Conservation (phyloP, 2,888 invertebrate species). For the Odiellus spinosus region DNA sequence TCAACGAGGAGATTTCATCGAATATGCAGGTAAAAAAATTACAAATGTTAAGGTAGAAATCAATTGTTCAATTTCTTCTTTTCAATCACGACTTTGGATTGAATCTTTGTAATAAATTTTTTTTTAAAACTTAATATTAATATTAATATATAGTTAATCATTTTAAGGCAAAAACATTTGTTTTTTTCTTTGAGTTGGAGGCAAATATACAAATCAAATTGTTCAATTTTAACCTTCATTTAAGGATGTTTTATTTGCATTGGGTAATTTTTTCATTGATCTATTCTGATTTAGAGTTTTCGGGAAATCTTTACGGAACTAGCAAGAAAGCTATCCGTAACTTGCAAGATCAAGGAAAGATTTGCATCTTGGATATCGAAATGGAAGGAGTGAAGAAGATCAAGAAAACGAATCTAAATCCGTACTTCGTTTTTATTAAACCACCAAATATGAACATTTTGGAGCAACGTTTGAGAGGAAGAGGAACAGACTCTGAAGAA, state of each 20-base stretch:
- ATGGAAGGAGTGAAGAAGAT: conserved; percentile 85
- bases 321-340: conserved; percentile 71
- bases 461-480: conserved; percentile 37
- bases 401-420: conserved; percentile 55
- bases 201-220: too few species aligned
- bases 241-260: too few species aligned
- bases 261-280: too few species aligned
- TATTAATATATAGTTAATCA: too few species aligned
- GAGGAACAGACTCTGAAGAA: conserved; percentile 84
- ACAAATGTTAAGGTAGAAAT: too few species aligned
- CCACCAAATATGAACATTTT: conserved; percentile 72
- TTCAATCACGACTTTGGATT: too few species aligned
- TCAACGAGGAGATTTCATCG: conserved; percentile 67
- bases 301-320: conserved; percentile 23
- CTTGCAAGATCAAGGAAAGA: conserved; percentile 59
- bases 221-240: conserved; percentile 5
- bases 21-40: conserved; percentile 72
- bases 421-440: conserved; percentile 72
- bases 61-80: too few species aligned
- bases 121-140: too few species aligned
- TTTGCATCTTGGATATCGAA: conserved; percentile 89
- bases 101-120: too few species aligned
- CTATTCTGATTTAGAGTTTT: too few species aligned
- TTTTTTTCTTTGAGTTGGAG: too few species aligned
- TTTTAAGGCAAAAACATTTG: too few species aligned